Conservation (phyloP, 1,140 invertebrate species). For the Solen grandis region DNA sequence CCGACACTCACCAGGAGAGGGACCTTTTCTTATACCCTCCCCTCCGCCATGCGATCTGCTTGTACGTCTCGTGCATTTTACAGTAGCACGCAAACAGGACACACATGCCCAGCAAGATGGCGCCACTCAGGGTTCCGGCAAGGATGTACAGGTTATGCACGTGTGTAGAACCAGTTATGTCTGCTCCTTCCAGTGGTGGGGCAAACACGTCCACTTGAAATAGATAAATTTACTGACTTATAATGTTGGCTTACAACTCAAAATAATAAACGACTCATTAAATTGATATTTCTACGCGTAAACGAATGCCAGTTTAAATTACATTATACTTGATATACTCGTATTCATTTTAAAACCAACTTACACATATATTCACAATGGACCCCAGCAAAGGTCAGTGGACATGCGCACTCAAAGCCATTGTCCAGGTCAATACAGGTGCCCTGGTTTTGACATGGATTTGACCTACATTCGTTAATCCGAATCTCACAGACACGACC, state of each 20-base stretch:
- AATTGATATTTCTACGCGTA: too few species aligned
- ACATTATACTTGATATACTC: background rate
- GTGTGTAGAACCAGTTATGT: slow-evolving; percentile 46
- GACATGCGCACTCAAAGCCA: slow-evolving; percentile 82
- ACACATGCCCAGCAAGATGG: slow-evolving; percentile 62
- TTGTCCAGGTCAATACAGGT: slow-evolving; percentile 87
- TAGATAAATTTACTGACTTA: too few species aligned
- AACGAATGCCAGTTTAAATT: too few species aligned
- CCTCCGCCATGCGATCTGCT: slow-evolving; percentile 48
- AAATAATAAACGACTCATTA: too few species aligned
- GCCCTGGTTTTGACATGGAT: slow-evolving; percentile 75
- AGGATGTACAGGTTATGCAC: slow-evolving; percentile 71
- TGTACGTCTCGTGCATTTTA: slow-evolving; percentile 62
- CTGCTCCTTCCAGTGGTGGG: slow-evolving; percentile 58
- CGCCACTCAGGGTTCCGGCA: slow-evolving; percentile 62
- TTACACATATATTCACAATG: slow-evolving; percentile 66
- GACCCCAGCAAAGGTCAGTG: slow-evolving; percentile 62
- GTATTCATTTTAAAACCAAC: background rate
- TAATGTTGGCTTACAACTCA: too few species aligned
- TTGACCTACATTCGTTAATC: slow-evolving; percentile 73
- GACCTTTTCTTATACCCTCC: slow-evolving; percentile 52
- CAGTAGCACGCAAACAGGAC: slow-evolving; percentile 69
- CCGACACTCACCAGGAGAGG: slow-evolving; percentile 39
- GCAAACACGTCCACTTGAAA: slow-evolving; percentile 67
- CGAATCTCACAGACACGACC: background rate